phyloP scores from a whole-genome alignment of 2,113 vertebrate species.

The Galeopterus variegatus region DNA sequence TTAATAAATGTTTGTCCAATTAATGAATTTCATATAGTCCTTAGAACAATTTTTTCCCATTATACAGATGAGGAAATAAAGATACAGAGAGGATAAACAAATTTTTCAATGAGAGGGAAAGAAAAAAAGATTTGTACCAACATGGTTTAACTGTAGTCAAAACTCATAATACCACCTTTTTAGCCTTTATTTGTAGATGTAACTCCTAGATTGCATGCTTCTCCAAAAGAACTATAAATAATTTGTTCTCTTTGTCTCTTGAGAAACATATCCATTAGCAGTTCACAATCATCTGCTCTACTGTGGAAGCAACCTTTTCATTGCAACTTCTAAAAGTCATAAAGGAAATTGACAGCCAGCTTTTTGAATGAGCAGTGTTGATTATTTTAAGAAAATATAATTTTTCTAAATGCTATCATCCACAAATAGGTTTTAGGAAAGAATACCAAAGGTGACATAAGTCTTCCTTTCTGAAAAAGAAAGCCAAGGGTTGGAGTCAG shows the following conservation, averaged over 20 bases:
- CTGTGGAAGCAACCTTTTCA: neutral
- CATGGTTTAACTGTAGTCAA: neutral
- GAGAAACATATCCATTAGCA: neutral
- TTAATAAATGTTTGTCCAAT: slow-evolving; percentile 31
- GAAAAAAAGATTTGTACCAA: neutral
- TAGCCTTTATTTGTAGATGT: slow-evolving; percentile 29
- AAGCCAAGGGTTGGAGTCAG: slow-evolving; percentile 48
- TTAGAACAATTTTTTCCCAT: neutral
- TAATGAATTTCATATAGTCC: neutral
- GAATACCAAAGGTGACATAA: neutral
- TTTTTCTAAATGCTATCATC: slow-evolving; percentile 26
- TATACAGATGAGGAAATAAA: neutral
- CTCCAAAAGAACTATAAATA: slow-evolving; percentile 24
- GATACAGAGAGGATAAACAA: neutral
- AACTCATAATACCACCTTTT: slow-evolving; percentile 15
- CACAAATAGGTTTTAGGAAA: slow-evolving; percentile 26
- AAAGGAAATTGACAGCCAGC: neutral
- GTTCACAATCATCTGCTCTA: neutral
- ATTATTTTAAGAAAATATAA: slow-evolving; percentile 36
- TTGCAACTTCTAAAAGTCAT: neutral
- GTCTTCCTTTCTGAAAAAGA: slow-evolving; percentile 55
- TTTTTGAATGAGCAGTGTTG: neutral
- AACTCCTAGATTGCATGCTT: neutral
- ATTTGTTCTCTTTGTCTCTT: neutral
- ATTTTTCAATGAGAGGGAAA: neutral